Evolutionary conservation across 2,113 vertebrate genomes (phyloP).

Genomic region (Pimephales promelas): DNA sequence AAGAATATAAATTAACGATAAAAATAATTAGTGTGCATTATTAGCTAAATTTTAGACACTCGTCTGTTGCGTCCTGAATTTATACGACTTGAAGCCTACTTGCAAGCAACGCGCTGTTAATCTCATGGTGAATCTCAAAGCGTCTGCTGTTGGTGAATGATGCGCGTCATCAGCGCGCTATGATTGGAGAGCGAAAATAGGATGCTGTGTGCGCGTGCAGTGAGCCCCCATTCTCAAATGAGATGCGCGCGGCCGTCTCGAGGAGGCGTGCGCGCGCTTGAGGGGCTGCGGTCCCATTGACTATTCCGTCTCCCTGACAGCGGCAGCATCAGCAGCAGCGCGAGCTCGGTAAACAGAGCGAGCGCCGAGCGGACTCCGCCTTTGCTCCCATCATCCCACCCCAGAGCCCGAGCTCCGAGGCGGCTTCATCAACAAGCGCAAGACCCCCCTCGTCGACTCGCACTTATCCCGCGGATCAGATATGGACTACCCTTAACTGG

Average conservation of each 20-base stretch:
- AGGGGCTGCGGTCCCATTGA: constrained; percentile 86
- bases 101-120: background rate
- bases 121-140: constrained; percentile 21
- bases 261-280: constrained; percentile 74
- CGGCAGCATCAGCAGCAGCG: constrained; percentile 72
- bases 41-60: background rate
- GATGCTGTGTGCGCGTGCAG: constrained; percentile 63
- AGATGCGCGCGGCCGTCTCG: constrained; percentile 72
- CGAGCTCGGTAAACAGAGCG: constrained; percentile 63
- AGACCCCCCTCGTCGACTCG: constrained; percentile 49
- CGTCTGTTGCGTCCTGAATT: background rate
- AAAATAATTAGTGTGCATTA: background rate
- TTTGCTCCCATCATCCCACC: constrained; percentile 57
- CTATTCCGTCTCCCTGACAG: constrained; percentile 81
- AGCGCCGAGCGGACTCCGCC: constrained; percentile 76
- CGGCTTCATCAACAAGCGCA: constrained; percentile 56
- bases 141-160: constrained; percentile 32
- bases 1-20: too few species aligned
- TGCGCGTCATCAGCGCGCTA: constrained; percentile 45
- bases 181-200: constrained; percentile 59
- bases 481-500: constrained; percentile 81
- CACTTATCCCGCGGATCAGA: constrained; percentile 69
- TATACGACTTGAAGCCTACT: background rate
- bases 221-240: constrained; percentile 80
- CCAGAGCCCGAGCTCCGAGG: constrained; percentile 55